Base-by-base conservation (phyloP, 1,140 invertebrate species). In the Zophobas atratus region DNA sequence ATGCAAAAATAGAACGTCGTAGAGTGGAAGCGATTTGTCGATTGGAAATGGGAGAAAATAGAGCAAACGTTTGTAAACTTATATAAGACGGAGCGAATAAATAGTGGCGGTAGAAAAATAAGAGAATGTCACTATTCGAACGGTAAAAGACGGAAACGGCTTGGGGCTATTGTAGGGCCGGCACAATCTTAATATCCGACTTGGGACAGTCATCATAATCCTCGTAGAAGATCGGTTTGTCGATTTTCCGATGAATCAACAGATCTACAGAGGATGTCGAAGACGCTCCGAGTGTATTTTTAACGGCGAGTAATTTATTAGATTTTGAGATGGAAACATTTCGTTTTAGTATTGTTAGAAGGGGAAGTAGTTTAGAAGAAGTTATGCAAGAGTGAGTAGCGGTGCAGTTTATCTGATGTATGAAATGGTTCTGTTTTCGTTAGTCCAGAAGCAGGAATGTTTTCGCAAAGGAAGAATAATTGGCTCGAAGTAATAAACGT, bases 31-130 rank as follows among this genome's bases (percentile, higher is more conserved):
- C 1, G 60, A 43, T 67, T 67, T 67, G 41, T 67, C 60, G 60
- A 67, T 67, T 67, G 60, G 60, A 67, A 67, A 67, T 67, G 38
- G 60, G 60, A 67, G 60, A 67, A 67, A 67, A 67, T 67, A 67
- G 39, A 67, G 60, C 43, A 67, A 67, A 67, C 60, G 60, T 39
- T 39, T 67, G 60, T 67, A 67, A 67, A 67, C 41, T 67, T 67
- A 67, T 67, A 67, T 67, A 41, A 67, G 60, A 67, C 60, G 60
- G 60, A 67, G 6, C 60, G 39, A 67, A 67, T 67, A 67, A 67
- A 67, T 67, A 67, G 41, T 67, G 60, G 60, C 39, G 20, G 60
- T 67, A 39, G 60, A 67, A 67, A 67, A 67, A 67, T 67, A 67
- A 67, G 60, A 43, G 60, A 67, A 67, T 67, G 60, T 67, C 60